A percentile compares a stretch with the other conserved stretches of the same genome.
These are phyloP conservation scores for Bhutanitis thaidina DNA, from an alignment of 2,888 invertebrate genomes.

Conservation along the genomic window DNA sequence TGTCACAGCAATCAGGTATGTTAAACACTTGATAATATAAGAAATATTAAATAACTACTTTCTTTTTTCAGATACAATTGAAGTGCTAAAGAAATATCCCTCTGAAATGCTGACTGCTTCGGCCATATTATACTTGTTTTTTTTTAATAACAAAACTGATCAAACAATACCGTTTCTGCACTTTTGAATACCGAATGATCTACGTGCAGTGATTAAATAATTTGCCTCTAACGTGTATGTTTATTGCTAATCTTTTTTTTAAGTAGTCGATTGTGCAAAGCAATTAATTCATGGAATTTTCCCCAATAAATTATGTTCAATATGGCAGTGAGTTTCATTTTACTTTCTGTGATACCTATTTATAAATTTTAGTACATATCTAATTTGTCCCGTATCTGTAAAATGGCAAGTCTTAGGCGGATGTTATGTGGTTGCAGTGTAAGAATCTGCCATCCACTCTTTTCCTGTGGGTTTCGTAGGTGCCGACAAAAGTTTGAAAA, in stretches of 20 bases:
- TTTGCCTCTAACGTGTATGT: neutral
- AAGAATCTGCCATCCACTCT: too few species aligned
- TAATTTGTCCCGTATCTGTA: too few species aligned
- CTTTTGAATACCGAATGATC: neutral
- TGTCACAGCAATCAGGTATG: too few species aligned
- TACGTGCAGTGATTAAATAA: neutral
- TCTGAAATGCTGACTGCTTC: slow-evolving; percentile 28
- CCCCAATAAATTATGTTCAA: slow-evolving; percentile 65
- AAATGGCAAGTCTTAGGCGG: too few species aligned
- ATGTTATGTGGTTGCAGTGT: too few species aligned
- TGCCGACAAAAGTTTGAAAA: too few species aligned
- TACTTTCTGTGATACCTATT: too few species aligned
- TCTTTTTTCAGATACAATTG: slow-evolving; percentile 48
- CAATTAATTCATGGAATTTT: slow-evolving; percentile 54
- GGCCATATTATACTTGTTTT: slow-evolving; percentile 6
- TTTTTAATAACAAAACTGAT: slow-evolving; percentile 13
- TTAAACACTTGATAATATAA: too few species aligned
- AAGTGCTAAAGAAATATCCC: slow-evolving; percentile 23
- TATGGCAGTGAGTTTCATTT: slow-evolving; percentile 26
- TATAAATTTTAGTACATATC: too few species aligned
- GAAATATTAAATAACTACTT: too few species aligned
- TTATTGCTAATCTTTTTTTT: slow-evolving; percentile 42
- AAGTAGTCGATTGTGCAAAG: slow-evolving; percentile 46
- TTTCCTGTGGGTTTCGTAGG: too few species aligned
- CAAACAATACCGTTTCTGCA: slow-evolving; percentile 1